Evolutionary conservation across 53 echinoderm and acorn worm genomes (phyloP).

Genomic region (Echinarachnius parma): DNA sequence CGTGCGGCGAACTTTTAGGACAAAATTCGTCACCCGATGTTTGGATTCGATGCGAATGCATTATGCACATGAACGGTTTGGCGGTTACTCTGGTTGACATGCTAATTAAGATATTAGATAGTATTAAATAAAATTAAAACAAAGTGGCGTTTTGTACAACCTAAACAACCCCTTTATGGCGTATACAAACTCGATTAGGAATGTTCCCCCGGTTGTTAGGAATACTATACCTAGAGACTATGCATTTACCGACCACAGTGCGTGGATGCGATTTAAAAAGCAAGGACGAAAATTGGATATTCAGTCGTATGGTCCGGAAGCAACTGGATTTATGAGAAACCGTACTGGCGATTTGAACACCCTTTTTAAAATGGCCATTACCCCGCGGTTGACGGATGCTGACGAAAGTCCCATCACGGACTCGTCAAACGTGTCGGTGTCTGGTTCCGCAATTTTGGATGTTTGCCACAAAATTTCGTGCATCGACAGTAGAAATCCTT

Average conservation of each 20-base stretch:
- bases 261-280: not conserved
- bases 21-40: too few relatives aligned
- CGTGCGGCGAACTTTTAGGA: too few relatives aligned
- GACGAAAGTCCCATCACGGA: slow-evolving; percentile 6
- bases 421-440: not conserved
- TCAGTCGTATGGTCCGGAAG: not conserved
- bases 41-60: too few relatives aligned
- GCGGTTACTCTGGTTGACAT: too few relatives aligned
- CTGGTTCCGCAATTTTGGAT: not conserved
- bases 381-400: not conserved
- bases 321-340: not conserved
- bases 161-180: too few relatives aligned
- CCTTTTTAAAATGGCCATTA: not conserved
- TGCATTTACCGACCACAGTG: not conserved
- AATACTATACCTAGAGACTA: not conserved
- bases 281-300: not conserved
- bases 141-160: too few relatives aligned
- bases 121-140: too few relatives aligned
- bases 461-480: not conserved
- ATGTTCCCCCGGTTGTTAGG: not conserved
- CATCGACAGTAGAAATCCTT: not conserved
- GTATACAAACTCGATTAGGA: not conserved
- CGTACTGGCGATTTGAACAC: not conserved
- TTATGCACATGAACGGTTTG: too few relatives aligned
- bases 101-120: too few relatives aligned